Evolutionary conservation across 2,113 vertebrate species (phyloP), one percentile per base, ranked within the genome.

Genomic region (Thunnus thynnus): DNA sequence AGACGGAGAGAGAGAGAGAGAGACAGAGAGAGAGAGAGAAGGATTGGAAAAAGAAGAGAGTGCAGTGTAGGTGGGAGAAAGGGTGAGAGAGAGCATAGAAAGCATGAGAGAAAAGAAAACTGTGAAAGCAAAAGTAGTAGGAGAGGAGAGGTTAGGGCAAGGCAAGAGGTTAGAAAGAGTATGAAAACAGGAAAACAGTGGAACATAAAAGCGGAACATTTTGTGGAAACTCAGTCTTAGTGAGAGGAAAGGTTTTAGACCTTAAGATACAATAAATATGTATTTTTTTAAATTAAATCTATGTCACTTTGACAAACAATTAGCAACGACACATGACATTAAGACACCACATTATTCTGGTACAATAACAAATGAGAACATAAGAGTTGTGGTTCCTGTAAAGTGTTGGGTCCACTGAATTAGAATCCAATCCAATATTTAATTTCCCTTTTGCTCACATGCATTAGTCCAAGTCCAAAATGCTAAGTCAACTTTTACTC

Each of bases 21-120:
- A 57, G 76, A 51, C 30, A 55, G 80, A 18, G 78, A 48, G 61
- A 51, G 72, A 69, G 79, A 22, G 81, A 66, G 52, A 77, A 74
- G 77, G 77, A 67, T 63, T 81, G 80, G 66, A 84, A 80, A 80
- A 79, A 83, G 82, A 62, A 60, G 64, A 60, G 71, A 71, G 90
- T 52, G 66, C 66, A 52, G 65, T 85, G 87, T 83, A 86, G 78
- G 88, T 66, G 88, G 76, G 77, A 90, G 89, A 84, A 80, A 86
- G 90, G 64, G 76, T 73, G 77, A 89, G 72, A 82, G 78, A 61
- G 54, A 79, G 78, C 72, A 80, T 22, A 80, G 80, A 78, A 72
- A 82, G 56, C 82, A 77, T 48, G 58, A 72, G 81, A 87, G 64
- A 86, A 86, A 84, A 68, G 79, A 86, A 89, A 91, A 86, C 63